Base-by-base conservation (phyloP, 2,888 invertebrate genomes). In the Aproaerema taeniolella region DNA sequence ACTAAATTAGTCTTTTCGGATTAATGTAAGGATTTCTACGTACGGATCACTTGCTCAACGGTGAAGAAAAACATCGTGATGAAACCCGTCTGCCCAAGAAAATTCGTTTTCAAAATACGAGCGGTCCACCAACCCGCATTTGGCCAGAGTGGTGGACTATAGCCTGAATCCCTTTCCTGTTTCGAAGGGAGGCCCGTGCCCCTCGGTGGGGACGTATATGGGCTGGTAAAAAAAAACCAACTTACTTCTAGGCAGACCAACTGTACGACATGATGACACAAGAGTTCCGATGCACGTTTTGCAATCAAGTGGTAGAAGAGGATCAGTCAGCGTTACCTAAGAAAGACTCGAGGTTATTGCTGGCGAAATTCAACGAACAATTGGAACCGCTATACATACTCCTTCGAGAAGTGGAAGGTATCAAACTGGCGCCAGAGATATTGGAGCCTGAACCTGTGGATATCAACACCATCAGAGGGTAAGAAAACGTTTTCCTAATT, bases 351-450 rank as follows among this genome's bases (percentile, higher is more conserved):
- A 89, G 98, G 40, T 86, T 97, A 37, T 81, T 97, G 58, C 76
- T 98, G 62, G 97, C 97, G 3, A 95, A 95, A 70, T 97, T 96
- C 69, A 98, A 98, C 67, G 97, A 97, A 69, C 97, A 98, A 69
- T 85, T 98, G 47, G 96, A 97, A 71, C 95, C 96, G 0, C 83
- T 98, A n/a, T 98, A 95, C 75, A 92, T 95, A 57, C 81, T 98
- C 16, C 78, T 98, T 35, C 90, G 95, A 62, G 95, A 96, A 77
- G 96, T 96, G 2, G 97, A 98, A 76, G 96, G 96, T 51, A 95
- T 98, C 33, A 95, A 95, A 83, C 78, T 98, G 49, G 92, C 98
- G 6, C 96, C 97, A 7, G 96, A 97, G 78, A 92, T 98, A 58
- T 83, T 98, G 46, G 98, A 98, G 75, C 98, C 98, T 0, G 98